Percentiles rank a stretch among this genome's conserved stretches.
These are phyloP conservation scores for Octonoba sinensis DNA, from an alignment of 2,888 invertebrate genomes.

Conservation along the genomic window DNA sequence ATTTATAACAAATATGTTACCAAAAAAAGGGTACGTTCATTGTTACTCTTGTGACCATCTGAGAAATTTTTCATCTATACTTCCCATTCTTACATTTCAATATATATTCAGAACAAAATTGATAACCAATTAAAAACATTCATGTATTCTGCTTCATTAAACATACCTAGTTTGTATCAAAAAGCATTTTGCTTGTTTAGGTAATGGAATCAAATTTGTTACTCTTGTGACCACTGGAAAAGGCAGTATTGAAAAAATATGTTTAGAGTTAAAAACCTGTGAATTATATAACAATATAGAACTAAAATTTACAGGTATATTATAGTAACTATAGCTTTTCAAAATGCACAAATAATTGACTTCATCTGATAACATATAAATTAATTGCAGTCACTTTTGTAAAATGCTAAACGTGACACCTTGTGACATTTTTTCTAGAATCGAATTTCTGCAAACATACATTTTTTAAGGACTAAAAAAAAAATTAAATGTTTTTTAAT, in stretches of 20 bases:
- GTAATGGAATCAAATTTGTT: background rate
- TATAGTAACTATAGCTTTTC: background rate
- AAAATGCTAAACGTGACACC: background rate
- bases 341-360: background rate
- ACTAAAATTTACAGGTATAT: background rate
- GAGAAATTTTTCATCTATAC: background rate
- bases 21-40: conserved; percentile 12
- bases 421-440: conserved; percentile 8
- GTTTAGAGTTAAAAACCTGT: background rate
- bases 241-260: background rate
- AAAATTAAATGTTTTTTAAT: background rate
- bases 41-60: conserved; percentile 6
- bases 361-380: background rate
- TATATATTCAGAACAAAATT: background rate
- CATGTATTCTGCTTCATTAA: background rate
- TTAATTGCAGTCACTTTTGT: background rate
- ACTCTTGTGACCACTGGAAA: conserved; percentile 13
- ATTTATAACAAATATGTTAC: too few species aligned
- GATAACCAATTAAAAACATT: background rate
- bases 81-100: background rate
- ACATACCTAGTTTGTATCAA: background rate
- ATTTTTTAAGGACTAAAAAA: background rate
- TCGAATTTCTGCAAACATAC: background rate
- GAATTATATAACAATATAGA: background rate
- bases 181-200: background rate